Conservation (phyloP, 2,113 vertebrate genomes). For the Craseonycteris thonglongyai region DNA sequence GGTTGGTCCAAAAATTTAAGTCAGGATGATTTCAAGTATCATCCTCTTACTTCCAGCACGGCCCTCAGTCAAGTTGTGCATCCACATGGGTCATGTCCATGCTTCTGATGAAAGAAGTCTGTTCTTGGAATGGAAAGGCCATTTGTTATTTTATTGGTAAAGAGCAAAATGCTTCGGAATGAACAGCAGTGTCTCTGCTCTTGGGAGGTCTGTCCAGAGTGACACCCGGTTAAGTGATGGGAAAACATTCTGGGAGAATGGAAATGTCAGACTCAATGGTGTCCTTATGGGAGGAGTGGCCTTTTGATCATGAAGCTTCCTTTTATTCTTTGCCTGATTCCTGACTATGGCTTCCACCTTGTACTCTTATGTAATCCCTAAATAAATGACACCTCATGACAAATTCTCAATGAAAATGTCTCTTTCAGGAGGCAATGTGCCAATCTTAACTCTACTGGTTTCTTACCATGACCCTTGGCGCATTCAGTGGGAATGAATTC, state of each 20-base stretch:
- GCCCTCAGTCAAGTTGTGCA: not conserved
- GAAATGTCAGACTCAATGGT: not conserved
- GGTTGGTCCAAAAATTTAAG: conserved; percentile 23
- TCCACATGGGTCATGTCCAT: not conserved
- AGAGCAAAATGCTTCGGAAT: not conserved
- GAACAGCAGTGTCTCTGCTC: not conserved
- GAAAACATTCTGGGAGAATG: not conserved
- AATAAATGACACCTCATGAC: not conserved
- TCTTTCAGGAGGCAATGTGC: not conserved
- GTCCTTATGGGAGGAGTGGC: not conserved
- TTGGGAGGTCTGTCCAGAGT: not conserved
- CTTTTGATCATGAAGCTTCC: not conserved
- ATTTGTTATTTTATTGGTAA: not conserved
- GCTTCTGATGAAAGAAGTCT: not conserved
- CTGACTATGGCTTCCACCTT: not conserved
- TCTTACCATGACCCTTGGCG: not conserved
- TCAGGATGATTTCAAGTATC: conserved; percentile 20
- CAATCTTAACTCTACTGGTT: not conserved
- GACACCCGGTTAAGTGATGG: not conserved
- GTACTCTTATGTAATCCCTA: not conserved
- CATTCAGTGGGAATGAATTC: not conserved
- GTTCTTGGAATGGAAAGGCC: not conserved
- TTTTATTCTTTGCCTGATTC: not conserved
- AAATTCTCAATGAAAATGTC: not conserved
- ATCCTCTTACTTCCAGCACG: not conserved